A percentile compares a stretch with the other conserved stretches of the same genome.
Evolutionary conservation across 1,140 invertebrate species (phyloP).

Genomic region (Anthonomus grandis): DNA sequence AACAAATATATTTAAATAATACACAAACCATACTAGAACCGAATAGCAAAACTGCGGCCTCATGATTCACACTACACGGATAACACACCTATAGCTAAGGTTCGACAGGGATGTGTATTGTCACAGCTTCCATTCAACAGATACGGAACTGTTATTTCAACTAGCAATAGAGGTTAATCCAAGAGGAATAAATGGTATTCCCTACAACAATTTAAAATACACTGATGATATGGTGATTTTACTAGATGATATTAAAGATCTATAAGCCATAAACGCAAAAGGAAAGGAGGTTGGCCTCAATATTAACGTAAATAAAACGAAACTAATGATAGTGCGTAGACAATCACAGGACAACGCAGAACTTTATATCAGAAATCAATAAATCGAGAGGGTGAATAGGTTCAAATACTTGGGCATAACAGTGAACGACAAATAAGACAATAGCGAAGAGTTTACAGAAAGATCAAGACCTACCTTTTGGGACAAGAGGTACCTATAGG

Average conservation of each 20-base stretch:
- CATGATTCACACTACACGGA: no score
- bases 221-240: no score
- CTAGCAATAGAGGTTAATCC: background rate
- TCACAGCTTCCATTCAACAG: no score
- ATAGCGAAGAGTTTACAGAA: background rate
- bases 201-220: background rate
- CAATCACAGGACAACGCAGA: background rate
- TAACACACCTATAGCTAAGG: no score
- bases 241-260: background rate
- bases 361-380: background rate
- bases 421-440: background rate
- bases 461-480: background rate
- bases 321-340: background rate
- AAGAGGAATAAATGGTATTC: background rate
- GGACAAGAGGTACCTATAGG: background rate
- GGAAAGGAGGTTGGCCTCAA: background rate
- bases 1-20: no score
- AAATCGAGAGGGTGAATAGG: background rate
- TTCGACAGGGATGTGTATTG: no score
- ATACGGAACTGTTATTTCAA: no score
- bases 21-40: no score
- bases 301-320: background rate
- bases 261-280: background rate
- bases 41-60: no score
- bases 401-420: background rate